phyloP scores from a whole-genome alignment of 2,888 invertebrate species.

The Idaea biselata region DNA sequence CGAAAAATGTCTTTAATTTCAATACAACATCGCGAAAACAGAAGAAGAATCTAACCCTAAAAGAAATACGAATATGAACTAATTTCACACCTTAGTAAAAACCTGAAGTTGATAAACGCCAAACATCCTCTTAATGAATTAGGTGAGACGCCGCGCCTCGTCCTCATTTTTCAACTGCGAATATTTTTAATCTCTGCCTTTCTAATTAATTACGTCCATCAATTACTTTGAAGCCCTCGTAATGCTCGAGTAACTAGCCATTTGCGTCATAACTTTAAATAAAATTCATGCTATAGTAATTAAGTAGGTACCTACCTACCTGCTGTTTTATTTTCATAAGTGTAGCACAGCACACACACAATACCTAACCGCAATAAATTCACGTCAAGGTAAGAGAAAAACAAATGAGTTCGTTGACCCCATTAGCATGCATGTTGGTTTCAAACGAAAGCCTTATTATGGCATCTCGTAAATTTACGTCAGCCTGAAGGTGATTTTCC shows the following conservation, averaged over 20 bases:
- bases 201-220: background rate
- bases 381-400: conserved; percentile 19
- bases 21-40: too few species aligned
- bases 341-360: conserved; percentile 14
- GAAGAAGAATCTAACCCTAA: too few species aligned
- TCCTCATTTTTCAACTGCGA: background rate
- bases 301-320: conserved; percentile 10
- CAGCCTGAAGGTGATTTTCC: conserved; percentile 47
- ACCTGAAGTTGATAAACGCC: background rate
- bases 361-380: conserved; percentile 12
- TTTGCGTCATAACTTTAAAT: background rate
- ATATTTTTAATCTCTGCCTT: background rate
- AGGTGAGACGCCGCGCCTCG: background rate
- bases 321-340: conserved; percentile 22
- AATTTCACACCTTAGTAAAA: background rate
- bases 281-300: conserved; percentile 4
- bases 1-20: too few species aligned
- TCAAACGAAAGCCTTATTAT: conserved; percentile 38
- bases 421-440: conserved; percentile 34
- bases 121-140: too few species aligned
- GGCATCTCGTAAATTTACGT: conserved; percentile 40
- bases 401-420: conserved; percentile 34
- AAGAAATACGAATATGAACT: background rate
- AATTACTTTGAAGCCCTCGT: background rate
- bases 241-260: background rate